Conservation (phyloP, 2,113 vertebrate genomes). For the Glaucomys volans region DNA sequence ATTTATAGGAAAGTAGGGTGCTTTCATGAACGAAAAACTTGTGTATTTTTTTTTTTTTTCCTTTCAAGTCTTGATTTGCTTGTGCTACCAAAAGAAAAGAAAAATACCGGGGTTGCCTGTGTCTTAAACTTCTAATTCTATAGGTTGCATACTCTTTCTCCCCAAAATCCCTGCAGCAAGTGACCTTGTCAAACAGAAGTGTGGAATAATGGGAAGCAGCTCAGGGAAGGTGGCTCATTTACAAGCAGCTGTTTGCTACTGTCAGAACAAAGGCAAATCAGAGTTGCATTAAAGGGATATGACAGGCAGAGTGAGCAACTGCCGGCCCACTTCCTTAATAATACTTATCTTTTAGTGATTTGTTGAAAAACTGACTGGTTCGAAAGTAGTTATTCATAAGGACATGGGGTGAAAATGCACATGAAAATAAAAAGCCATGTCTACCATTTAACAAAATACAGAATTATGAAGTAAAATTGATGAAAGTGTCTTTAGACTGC, state of each 20-base stretch:
- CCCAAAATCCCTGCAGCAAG: conserved; percentile 93
- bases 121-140: conserved; percentile 89
- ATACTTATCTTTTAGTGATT: conserved; percentile 80
- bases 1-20: conserved; percentile 80
- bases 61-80: conserved; percentile 85
- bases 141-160: conserved; percentile 89
- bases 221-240: conserved; percentile 92
- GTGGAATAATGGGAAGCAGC: conserved; percentile 91
- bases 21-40: conserved; percentile 83
- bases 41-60: conserved; percentile 84
- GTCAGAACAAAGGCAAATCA: conserved; percentile 93
- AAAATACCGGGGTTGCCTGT: conserved; percentile 90
- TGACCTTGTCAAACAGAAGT: conserved; percentile 93
- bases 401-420: conserved; percentile 43
- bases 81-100: conserved; percentile 88
- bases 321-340: conserved; percentile 84
- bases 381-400: conserved; percentile 66
- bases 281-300: conserved; percentile 90
- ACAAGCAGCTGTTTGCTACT: conserved; percentile 95
- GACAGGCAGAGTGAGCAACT: conserved; percentile 91
- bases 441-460: neutral
- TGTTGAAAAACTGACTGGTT: conserved; percentile 76
- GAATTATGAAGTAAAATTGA: neutral
- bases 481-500: neutral
- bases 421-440: neutral